Evolutionary conservation across 2,888 invertebrate genomes (phyloP).

Genomic region (Myathropa florea): DNA sequence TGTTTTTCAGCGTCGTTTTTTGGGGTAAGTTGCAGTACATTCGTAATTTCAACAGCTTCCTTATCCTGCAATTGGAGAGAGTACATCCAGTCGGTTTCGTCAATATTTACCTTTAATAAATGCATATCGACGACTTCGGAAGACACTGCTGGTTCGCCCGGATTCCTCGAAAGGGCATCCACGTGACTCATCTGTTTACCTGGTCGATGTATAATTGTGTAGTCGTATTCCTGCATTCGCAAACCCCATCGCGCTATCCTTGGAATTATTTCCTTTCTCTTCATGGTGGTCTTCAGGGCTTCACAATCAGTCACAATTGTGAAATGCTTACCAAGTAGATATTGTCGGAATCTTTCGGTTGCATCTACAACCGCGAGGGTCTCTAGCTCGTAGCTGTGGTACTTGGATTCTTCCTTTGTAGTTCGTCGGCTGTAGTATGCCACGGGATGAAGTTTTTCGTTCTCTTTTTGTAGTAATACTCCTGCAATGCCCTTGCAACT

Average conservation of each 20-base stretch:
- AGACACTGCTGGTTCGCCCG: background rate
- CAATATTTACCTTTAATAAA: no score
- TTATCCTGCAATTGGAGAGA: background rate
- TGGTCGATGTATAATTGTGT: background rate
- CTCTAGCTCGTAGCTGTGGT: slow-evolving; percentile 69
- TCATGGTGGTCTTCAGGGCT: background rate
- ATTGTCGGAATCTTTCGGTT: background rate
- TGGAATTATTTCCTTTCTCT: background rate
- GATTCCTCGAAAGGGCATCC: background rate
- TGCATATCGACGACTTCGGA: no score
- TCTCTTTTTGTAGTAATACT: slow-evolving; percentile 8
- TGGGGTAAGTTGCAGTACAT: background rate
- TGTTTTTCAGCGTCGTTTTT: background rate
- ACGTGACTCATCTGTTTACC: background rate
- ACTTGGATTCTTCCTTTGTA: slow-evolving; percentile 72
- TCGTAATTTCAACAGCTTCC: background rate
- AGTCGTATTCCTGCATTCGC: background rate
- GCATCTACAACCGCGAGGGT: background rate
- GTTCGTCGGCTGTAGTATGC: slow-evolving; percentile 67
- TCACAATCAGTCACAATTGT: background rate
- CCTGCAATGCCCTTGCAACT: slow-evolving; percentile 5
- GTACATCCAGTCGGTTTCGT: background rate
- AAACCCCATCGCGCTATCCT: background rate
- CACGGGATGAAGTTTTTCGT: background rate
- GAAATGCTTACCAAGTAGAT: background rate